A percentile compares a stretch with the other conserved stretches of the same genome.
phyloP scores from a whole-genome alignment of 2,797 vertebrate species.

The Ambastaia sidthimunki region DNA sequence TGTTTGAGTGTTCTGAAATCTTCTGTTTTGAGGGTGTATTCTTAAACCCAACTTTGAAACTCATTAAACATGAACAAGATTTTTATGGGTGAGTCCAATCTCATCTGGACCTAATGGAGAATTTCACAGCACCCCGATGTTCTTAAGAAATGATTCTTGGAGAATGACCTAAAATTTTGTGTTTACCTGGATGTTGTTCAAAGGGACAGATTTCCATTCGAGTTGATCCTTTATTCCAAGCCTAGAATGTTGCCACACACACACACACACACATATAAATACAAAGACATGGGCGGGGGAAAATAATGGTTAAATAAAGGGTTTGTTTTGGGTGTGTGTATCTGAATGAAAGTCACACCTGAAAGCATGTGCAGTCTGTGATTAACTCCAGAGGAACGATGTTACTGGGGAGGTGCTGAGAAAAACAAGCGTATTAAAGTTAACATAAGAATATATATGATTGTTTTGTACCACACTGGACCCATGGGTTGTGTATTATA shows the following conservation, averaged over 20 bases:
- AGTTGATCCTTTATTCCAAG: constrained; percentile 54
- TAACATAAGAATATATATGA: not conserved
- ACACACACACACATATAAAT: constrained; percentile 8
- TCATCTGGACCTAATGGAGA: too few relatives aligned
- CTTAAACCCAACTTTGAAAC: too few relatives aligned
- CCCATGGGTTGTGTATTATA: not conserved
- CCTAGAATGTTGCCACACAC: constrained; percentile 58
- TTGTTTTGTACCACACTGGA: not conserved
- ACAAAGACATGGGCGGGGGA: not conserved
- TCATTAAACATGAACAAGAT: too few relatives aligned
- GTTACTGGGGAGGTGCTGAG: not conserved
- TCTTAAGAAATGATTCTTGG: not conserved
- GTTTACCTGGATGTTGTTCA: constrained; percentile 61
- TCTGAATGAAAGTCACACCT: constrained; percentile 64
- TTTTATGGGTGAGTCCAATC: too few relatives aligned
- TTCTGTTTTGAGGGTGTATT: too few relatives aligned
- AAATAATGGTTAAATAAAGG: not conserved
- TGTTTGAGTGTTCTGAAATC: too few relatives aligned
- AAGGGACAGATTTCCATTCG: constrained; percentile 73
- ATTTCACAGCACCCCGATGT: not conserved
- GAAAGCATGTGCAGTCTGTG: constrained; percentile 75
- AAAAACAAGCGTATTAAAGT: constrained; percentile 15
- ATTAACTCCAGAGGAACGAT: constrained; percentile 70
- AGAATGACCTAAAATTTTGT: not conserved
- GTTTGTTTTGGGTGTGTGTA: not conserved